A percentile compares a stretch with the other conserved stretches of the same genome.
These are phyloP conservation scores for Heliconius ethilla DNA, from an alignment of 2,888 invertebrate genomes.

Conservation along the genomic window DNA sequence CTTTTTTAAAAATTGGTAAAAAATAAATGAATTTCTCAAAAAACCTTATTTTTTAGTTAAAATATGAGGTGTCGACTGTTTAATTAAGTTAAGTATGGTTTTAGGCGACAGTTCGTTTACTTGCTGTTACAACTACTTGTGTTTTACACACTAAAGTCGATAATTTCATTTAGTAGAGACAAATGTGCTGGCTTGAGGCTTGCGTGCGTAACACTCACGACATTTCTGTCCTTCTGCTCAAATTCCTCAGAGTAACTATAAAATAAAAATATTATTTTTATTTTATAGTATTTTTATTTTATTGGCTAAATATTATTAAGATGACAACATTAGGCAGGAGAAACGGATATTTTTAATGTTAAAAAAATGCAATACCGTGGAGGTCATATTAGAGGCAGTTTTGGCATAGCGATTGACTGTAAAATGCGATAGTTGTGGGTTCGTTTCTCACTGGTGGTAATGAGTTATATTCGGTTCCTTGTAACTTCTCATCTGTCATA, in stretches of 20 bases:
- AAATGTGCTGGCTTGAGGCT: slow-evolving; percentile 43
- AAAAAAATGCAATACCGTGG: too few species aligned
- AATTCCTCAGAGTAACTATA: slow-evolving; percentile 10
- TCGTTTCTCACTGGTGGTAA: background rate
- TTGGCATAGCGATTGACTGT: background rate
- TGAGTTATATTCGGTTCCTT: background rate
- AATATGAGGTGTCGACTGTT: slow-evolving; percentile 32
- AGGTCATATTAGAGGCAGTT: background rate
- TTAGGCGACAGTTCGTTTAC: slow-evolving; percentile 39
- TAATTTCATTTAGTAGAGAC: slow-evolving; percentile 47
- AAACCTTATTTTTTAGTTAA: background rate
- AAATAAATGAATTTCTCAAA: background rate
- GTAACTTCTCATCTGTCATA: too few species aligned
- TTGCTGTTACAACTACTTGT: slow-evolving; percentile 23
- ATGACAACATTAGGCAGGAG: background rate
- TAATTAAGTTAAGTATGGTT: slow-evolving; percentile 44
- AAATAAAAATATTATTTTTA: background rate
- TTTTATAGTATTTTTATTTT: too few species aligned
- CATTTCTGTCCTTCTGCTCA: slow-evolving; percentile 8
- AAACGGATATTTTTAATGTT: too few species aligned
- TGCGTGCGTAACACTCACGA: slow-evolving; percentile 31
- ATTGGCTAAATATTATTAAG: background rate
- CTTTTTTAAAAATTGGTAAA: background rate
- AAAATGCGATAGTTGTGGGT: background rate
- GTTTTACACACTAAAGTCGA: slow-evolving; percentile 30